Percentiles rank a stretch among this genome's conserved stretches.
These are phyloP conservation scores for Salarias fasciatus DNA, from an alignment of 2,797 vertebrate species.

Conservation along the genomic window DNA sequence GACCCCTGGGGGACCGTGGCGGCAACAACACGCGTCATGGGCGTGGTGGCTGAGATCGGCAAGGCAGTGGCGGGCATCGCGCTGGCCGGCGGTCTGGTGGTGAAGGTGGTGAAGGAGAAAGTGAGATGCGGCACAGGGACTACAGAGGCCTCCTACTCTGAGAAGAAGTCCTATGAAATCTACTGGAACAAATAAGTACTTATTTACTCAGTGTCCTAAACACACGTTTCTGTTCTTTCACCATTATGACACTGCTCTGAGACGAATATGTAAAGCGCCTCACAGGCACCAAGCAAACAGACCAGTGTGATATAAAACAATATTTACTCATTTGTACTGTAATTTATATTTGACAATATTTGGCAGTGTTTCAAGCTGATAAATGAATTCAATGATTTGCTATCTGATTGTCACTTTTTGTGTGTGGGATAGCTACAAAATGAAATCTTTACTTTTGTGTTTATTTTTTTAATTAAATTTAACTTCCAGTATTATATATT, in stretches of 20 bases:
- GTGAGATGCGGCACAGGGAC: constrained; percentile 50
- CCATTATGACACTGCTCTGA: constrained; percentile 4
- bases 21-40: constrained; percentile 49
- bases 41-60: constrained; percentile 72
- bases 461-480: neutral
- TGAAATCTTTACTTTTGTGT: no score
- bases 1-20: constrained; percentile 36
- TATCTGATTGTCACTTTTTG: neutral
- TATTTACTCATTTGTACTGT: neutral
- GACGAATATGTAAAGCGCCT: constrained; percentile 1
- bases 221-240: neutral
- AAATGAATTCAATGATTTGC: constrained; percentile 10
- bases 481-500: neutral
- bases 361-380: neutral
- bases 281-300: neutral
- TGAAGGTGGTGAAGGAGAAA: constrained; percentile 82
- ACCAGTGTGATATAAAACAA: neutral
- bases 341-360: neutral
- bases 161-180: constrained; percentile 79
- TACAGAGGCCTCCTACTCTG: constrained; percentile 54
- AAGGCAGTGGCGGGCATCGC: constrained; percentile 71
- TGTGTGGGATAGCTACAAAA: neutral
- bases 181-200: constrained; percentile 76
- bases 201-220: no score
- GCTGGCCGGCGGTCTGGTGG: constrained; percentile 72